A percentile compares a stretch with the other conserved stretches of the same genome.
Conservation (phyloP, 37 sponge, comb jelly and placozoan species). For the Petrosia ficiformis region DNA sequence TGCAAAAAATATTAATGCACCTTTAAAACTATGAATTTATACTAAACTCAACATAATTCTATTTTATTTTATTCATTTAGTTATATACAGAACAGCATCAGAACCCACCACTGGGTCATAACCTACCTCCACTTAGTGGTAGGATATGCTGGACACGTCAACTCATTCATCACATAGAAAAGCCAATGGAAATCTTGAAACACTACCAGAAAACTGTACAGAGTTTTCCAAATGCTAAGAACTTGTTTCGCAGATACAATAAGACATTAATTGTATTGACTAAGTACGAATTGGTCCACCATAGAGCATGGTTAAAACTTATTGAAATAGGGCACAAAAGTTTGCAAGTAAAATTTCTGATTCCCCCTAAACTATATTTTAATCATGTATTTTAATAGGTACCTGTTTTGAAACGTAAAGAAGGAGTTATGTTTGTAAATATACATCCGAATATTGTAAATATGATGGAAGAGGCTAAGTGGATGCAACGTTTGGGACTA, state of each 20-base stretch:
- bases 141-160: constrained; percentile 84
- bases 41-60: neutral
- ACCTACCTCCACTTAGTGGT: constrained; percentile 85
- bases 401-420: constrained; percentile 48
- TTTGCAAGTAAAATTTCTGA: constrained; percentile 37
- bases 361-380: neutral
- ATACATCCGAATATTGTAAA: constrained; percentile 71
- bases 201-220: constrained; percentile 30
- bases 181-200: constrained; percentile 76
- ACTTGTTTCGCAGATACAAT: constrained; percentile 80
- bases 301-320: constrained; percentile 75
- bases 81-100: constrained; percentile 32
- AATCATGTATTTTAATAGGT: constrained; percentile 7
- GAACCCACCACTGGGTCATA: constrained; percentile 67
- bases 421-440: constrained; percentile 61
- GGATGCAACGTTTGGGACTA: constrained; percentile 71
- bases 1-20: too few relatives aligned
- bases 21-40: too few relatives aligned
- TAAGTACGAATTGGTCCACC: constrained; percentile 90
- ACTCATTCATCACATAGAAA: constrained; percentile 66
- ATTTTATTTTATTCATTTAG: constrained; percentile 12
- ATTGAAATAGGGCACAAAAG: constrained; percentile 24
- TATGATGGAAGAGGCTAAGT: constrained; percentile 83
- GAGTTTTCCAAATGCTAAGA: constrained; percentile 22
- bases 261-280: constrained; percentile 75